Conservation (phyloP, 1,140 invertebrate species). For the Danaus plexippus region DNA sequence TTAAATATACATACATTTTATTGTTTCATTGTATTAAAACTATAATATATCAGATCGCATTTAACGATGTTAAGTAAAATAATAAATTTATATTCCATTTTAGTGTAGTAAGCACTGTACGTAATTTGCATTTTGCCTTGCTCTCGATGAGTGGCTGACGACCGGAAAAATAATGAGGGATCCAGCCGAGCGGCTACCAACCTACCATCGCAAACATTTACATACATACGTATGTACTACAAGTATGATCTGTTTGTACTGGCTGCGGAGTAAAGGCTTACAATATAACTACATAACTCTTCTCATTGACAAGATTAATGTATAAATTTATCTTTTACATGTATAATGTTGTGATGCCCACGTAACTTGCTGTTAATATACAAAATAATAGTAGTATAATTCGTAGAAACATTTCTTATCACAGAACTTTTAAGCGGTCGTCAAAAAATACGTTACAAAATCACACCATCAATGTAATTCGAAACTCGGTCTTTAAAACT, state of each 20-base stretch:
- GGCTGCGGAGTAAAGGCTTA: not conserved
- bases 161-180: constrained; percentile 34
- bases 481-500: constrained; percentile 23
- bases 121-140: constrained; percentile 16
- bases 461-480: no score
- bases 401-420: no score
- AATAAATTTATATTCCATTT: no score
- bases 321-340: constrained; percentile 4
- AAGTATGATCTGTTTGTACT: not conserved
- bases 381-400: not conserved
- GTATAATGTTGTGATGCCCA: not conserved
- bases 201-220: constrained; percentile 6
- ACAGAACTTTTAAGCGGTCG: no score
- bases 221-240: constrained; percentile 6
- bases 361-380: not conserved
- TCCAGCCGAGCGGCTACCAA: constrained; percentile 10
- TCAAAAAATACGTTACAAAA: no score
- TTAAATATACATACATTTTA: no score
- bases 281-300: not conserved
- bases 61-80: no score
- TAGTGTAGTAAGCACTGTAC: constrained; percentile 4
- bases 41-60: no score
- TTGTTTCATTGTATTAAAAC: no score
- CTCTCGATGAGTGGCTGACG: constrained; percentile 25
- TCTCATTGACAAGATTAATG: constrained; percentile 3